Percentiles rank a stretch among this genome's conserved stretches.
Conservation (phyloP, 2,797 vertebrate species). For the Pempheris klunzingeri region DNA sequence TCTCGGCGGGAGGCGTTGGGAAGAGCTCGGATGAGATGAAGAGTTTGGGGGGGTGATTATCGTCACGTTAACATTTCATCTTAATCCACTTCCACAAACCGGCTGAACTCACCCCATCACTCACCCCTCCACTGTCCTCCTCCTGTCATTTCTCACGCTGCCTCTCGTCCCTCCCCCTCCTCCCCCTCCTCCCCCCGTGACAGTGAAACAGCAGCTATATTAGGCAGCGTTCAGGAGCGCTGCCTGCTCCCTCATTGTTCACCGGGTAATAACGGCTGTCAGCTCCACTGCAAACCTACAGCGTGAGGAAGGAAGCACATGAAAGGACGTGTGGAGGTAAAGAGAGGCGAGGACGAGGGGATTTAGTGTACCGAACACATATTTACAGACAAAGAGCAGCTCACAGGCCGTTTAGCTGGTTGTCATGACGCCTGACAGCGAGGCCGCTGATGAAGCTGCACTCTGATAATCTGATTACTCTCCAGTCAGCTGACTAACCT, state of each 20-base stretch:
- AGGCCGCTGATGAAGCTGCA: not conserved
- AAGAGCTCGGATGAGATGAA: not conserved
- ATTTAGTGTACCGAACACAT: constrained; percentile 8
- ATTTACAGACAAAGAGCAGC: not conserved
- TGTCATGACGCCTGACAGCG: not conserved
- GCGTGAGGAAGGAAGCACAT: too few species aligned
- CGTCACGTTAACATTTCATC: constrained; percentile 31
- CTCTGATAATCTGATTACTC: constrained; percentile 24
- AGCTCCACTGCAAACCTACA: constrained; percentile 44
- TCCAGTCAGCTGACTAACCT: not conserved
- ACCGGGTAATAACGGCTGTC: constrained; percentile 59
- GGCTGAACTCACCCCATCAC: constrained; percentile 10
- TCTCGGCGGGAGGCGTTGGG: too few species aligned
- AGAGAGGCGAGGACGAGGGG: not conserved
- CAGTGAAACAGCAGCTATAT: constrained; percentile 65
- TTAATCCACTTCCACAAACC: constrained; percentile 22
- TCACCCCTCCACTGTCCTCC: not conserved
- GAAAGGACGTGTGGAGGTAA: not conserved
- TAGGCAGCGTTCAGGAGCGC: constrained; percentile 52
- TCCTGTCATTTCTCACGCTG: not conserved
- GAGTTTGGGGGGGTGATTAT: constrained; percentile 33
- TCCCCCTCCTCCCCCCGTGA: constrained; percentile 29
- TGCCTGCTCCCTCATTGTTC: constrained; percentile 68
- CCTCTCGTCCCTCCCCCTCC: constrained; percentile 16
- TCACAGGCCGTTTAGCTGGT: not conserved